A percentile compares a stretch with the other conserved stretches of the same genome.
These are phyloP conservation scores for Squalus acanthias DNA, from an alignment of 2,797 vertebrate species.

Conservation along the genomic window DNA sequence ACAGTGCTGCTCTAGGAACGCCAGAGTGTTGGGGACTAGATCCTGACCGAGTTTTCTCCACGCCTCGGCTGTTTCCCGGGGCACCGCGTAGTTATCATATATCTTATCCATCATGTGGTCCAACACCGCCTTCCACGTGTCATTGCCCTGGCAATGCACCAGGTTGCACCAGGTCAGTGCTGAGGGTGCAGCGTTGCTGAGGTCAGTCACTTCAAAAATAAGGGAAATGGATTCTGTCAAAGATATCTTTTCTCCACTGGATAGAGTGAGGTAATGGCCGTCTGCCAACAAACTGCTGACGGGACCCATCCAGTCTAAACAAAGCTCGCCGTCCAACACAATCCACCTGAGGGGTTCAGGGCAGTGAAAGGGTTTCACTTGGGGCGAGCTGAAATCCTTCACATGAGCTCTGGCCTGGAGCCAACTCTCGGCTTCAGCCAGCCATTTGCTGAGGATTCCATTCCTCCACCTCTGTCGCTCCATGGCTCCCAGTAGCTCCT, in stretches of 20 bases:
- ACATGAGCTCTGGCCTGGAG: constrained; percentile 43
- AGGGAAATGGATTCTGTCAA: constrained; percentile 54
- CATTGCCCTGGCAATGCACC: constrained; percentile 60
- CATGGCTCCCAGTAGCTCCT: constrained; percentile 66
- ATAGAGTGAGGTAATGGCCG: constrained; percentile 55
- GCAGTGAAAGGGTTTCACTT: constrained; percentile 28
- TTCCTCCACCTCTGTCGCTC: constrained; percentile 58
- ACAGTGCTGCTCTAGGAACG: constrained; percentile 53
- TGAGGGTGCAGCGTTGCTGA: constrained; percentile 61
- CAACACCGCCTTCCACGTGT: constrained; percentile 68
- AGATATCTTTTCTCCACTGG: constrained; percentile 62
- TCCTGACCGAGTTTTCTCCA: constrained; percentile 64
- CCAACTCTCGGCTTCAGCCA: constrained; percentile 35
- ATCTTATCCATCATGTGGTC: constrained; percentile 57
- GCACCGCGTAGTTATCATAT: constrained; percentile 54
- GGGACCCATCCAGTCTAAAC: constrained; percentile 64
- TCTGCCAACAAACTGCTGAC: constrained; percentile 58
- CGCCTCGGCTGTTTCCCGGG: constrained; percentile 50
- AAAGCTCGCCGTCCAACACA: constrained; percentile 68
- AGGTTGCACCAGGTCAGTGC: constrained; percentile 59
- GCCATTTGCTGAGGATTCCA: constrained; percentile 57
- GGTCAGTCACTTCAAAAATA: constrained; percentile 65
- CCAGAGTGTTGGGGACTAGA: constrained; percentile 61
- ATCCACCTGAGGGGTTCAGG: constrained; percentile 60
- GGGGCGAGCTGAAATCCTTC: neutral